Conservation (phyloP, 2,797 vertebrate species). For the Crypturellus tataupa region DNA sequence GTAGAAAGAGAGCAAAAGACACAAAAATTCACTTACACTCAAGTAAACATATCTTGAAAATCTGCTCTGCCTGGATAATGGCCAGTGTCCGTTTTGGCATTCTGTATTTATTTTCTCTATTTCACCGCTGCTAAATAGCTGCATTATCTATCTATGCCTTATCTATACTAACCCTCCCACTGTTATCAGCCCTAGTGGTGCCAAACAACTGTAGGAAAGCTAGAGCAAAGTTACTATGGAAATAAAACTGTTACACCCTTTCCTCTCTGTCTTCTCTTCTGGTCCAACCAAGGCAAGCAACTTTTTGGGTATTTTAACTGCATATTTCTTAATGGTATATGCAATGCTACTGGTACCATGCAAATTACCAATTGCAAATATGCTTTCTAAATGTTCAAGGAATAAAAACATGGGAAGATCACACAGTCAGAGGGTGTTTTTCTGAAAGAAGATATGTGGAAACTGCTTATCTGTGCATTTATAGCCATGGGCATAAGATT, state of each 20-base stretch:
- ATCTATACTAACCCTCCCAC: background rate
- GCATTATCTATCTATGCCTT: background rate
- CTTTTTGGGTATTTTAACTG: background rate
- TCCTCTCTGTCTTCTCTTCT: background rate
- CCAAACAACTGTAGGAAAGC: background rate
- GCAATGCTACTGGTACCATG: background rate
- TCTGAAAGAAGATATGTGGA: background rate
- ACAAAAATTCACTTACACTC: background rate
- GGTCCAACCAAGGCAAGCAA: background rate
- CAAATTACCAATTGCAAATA: background rate
- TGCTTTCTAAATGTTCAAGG: background rate
- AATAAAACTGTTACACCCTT: background rate
- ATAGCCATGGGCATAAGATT: background rate
- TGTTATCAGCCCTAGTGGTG: background rate
- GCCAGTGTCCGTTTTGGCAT: background rate
- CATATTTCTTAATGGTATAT: background rate
- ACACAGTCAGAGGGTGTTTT: background rate
- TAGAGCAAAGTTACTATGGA: background rate
- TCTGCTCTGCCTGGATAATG: background rate
- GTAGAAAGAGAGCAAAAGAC: background rate
- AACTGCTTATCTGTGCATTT: background rate
- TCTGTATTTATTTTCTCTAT: background rate
- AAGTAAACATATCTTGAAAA: background rate
- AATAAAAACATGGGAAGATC: background rate
- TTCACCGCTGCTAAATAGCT: background rate